Evolutionary conservation across 2,888 invertebrate species (phyloP), one percentile per base, ranked within the genome.

Genomic region (Colletes collaris): DNA sequence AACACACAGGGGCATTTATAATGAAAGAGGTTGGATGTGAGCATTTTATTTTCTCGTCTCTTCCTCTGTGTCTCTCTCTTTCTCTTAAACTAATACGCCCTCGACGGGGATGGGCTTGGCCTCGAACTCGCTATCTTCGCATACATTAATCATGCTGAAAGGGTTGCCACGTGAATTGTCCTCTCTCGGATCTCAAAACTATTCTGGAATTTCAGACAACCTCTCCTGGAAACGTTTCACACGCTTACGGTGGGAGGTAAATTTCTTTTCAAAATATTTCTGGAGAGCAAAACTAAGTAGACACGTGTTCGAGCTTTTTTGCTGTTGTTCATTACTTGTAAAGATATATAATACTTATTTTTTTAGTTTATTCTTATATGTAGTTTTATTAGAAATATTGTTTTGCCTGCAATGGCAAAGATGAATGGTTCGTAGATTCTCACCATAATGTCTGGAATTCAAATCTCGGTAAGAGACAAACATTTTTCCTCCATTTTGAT

Each of bases 1-100:
- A 88, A 87, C 79, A 79, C 81, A 77, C 86, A 79, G 84, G 73
- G 87, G 85, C 88, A 90, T 89, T 88, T 89, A 90, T 90, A 90
- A 90, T 80, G 88, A 86, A 70, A 78, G 68, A 79, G 79, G 58
- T 81, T 78, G 75, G 76, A 58, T 78, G 73, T 75, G 80, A 79
- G 76, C 76, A 59, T 83, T 76, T 66, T 82, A 72, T 78, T 83
- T 83, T 79, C 74, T 75, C 40, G 66, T 52, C 37, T 40, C 46
- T 73, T 55, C 52, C 65, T 37, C 50, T 37, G 40, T 44, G 49
- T 67, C 64, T 76, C 50, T 55, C 73, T 68, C 40, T 65, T 46
- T 19, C 70, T 71, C 49, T 63, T 65, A 68, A 85, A 83, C 79
- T 64, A 79, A 79, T 81, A 81, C 79, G 68, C 77, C 65, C 66